Evolutionary conservation across 1,140 invertebrate genomes (phyloP), one percentile per base, ranked within the genome.

Genomic region (Leptinotarsa undecemlineata): DNA sequence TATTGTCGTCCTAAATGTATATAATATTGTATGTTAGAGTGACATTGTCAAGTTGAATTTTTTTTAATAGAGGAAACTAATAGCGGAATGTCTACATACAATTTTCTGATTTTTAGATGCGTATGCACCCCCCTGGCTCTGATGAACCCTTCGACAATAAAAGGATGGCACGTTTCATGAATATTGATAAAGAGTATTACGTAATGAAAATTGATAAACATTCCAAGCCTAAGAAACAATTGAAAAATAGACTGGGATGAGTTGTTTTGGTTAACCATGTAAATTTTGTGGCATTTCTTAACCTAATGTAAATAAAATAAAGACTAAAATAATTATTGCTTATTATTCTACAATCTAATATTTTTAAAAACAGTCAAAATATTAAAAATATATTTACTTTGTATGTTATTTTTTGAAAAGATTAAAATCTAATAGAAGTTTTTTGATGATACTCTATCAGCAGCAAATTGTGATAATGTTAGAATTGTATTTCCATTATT

Each of bases 41-140:
- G 20, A 61, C 4, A 61, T 5, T 19, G 17, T 19, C 60, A 61
- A 3, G 17, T 61, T n/a, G 8, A 61, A 2, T 8, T 13, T n/a
- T 63, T 63, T 17, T 21, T 11, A 21, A 63, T 23, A 19, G 20
- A 63, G 11, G 3, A 63, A n/a, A 4, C n/a, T 26, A 11, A 57
- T 48, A 60, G 4, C 8, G 3, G 8, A 11, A 42, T 42, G 33
- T 42, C 33, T 33, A 42, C 14, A 26, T 68, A 19, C 14, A 20
- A 68, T 74, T 68, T 68, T 47, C 23, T 68, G 26, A 74, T 60
- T 71, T 87, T 86, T 85, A 91, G 90, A 90, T 90, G 88, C 85
- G 90, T 77, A 86, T 90, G 76, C 87, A 90, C 84, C 90, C 90
- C 21, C 90, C 89, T n/a, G 89, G 89, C 79, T 88, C 87, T 71